Evolutionary conservation across 2,888 invertebrate genomes (phyloP), one percentile per base, ranked within the genome.

Genomic region (Copidosoma aretas): DNA sequence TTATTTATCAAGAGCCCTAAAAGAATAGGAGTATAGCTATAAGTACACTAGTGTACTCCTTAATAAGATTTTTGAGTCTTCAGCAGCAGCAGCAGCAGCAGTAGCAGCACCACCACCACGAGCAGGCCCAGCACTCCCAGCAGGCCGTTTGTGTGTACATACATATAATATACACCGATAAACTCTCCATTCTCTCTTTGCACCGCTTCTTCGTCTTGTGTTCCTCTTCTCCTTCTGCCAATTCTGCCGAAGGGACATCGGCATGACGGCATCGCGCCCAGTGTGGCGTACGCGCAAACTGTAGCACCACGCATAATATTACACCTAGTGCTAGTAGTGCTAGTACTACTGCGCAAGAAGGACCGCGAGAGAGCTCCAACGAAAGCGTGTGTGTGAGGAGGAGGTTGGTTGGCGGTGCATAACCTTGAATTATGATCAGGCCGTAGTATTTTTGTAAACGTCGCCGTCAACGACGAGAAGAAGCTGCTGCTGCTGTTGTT

Each of bases 361-460:
- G n/a, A n/a, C n/a, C n/a, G n/a, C n/a, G n/a, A n/a, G 32, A 32
- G 32, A 32, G 32, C 32, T 32, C 3, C 32, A 8, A 32, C 32
- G 3, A 8, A 32, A 32, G 24, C 25, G 49, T 60, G 10, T 60
- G 60, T 25, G 56, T 4, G n/a, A 24, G 39, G n/a, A 53, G 22
- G 53, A 10, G 58, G 57, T 57, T 60, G 58, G 46, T 43, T 49
- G 60, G 41, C 51, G 57, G 21, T 39, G 56, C 3, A 43, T 70
- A 70, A 64, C 70, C 70, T 70, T 70, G 70, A 70, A 67, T 70
- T 64, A 58, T 64, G 67, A 67, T 67, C 64, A 70, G 67, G 51
- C 59, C 56, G 65, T 70, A 66, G 62, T 66, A 64, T 67, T 67
- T 67, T 43, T 25, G n/a, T 54, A 10, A 32, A 60, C 43, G 12